Conservation (phyloP, 2,113 vertebrate species). For the Seriola dumerili region DNA sequence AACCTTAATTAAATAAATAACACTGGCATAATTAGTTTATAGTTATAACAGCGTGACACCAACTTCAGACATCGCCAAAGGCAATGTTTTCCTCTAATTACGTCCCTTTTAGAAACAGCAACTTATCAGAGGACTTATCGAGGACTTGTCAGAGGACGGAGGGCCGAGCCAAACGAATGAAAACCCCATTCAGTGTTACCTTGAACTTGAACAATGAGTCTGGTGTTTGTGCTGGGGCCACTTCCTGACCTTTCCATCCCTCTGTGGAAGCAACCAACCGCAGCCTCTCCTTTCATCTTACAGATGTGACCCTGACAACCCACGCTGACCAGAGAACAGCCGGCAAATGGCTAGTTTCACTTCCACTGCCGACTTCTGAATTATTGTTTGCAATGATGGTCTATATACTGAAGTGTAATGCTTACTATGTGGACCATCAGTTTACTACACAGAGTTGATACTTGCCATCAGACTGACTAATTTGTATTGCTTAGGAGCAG, state of each 20-base stretch:
- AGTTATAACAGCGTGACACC: conserved; percentile 65
- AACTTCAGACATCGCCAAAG: conserved; percentile 52
- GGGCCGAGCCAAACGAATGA: conserved; percentile 66
- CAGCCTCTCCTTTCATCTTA: conserved; percentile 80
- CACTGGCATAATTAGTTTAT: conserved; percentile 71
- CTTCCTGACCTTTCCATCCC: conserved; percentile 81
- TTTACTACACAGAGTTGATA: conserved; percentile 1
- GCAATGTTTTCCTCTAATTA: conserved; percentile 61
- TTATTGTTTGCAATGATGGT: conserved; percentile 7
- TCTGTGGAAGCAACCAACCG: conserved; percentile 73
- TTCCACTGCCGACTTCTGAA: conserved; percentile 13
- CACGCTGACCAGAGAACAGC: conserved; percentile 59
- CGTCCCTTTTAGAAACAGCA: conserved; percentile 54
- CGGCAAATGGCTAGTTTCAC: conserved; percentile 45
- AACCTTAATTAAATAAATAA: conserved; percentile 60
- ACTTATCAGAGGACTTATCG: conserved; percentile 29
- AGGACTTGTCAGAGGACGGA: conserved; percentile 49
- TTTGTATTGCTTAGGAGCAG: conserved; percentile 8
- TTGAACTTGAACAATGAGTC: conserved; percentile 84
- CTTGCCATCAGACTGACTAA: background rate
- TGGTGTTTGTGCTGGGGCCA: conserved; percentile 81
- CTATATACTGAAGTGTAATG: background rate
- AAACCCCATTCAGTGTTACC: conserved; percentile 79
- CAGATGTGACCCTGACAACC: conserved; percentile 72
- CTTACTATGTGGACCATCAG: background rate